Evolutionary conservation across 2,888 invertebrate species (phyloP).

Genomic region (Druceiella hillmani): DNA sequence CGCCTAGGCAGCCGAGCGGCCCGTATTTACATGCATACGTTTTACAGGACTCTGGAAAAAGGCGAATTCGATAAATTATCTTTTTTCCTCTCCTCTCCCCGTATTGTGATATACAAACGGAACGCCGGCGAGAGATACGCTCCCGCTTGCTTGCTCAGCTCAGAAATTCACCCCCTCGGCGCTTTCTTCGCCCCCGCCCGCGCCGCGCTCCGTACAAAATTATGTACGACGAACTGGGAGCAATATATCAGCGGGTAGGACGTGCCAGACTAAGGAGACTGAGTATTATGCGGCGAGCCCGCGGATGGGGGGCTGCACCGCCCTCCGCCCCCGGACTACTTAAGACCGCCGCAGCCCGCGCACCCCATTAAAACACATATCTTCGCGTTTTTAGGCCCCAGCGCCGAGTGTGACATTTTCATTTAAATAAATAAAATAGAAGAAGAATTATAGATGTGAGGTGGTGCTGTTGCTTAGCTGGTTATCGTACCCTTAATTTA

Average conservation of each 20-base stretch:
- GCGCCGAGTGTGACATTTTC: conserved; percentile 35
- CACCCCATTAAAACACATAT: conserved; percentile 51
- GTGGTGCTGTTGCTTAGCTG: no score
- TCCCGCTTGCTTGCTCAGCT: background rate
- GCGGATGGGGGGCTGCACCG: conserved; percentile 31
- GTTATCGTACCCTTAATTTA: no score
- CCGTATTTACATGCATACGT: no score
- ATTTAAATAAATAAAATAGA: no score
- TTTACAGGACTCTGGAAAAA: no score
- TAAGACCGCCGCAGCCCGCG: conserved; percentile 50
- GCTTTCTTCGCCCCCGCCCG: conserved; percentile 17
- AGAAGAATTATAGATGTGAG: conserved; percentile 8
- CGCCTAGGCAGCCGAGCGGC: no score
- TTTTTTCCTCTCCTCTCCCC: no score
- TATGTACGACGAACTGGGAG: conserved; percentile 55
- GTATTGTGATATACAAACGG: no score
- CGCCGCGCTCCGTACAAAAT: conserved; percentile 35
- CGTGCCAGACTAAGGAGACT: conserved; percentile 53
- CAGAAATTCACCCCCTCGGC: conserved; percentile 15
- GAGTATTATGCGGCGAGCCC: conserved; percentile 48
- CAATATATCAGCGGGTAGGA: conserved; percentile 50
- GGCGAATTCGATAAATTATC: no score
- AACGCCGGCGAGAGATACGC: no score
- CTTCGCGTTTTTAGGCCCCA: conserved; percentile 42
- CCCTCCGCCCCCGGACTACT: conserved; percentile 28